These are phyloP conservation scores for Sinohyriopsis cumingii DNA, from an alignment of 2,888 invertebrate species.

Conservation along the genomic window DNA sequence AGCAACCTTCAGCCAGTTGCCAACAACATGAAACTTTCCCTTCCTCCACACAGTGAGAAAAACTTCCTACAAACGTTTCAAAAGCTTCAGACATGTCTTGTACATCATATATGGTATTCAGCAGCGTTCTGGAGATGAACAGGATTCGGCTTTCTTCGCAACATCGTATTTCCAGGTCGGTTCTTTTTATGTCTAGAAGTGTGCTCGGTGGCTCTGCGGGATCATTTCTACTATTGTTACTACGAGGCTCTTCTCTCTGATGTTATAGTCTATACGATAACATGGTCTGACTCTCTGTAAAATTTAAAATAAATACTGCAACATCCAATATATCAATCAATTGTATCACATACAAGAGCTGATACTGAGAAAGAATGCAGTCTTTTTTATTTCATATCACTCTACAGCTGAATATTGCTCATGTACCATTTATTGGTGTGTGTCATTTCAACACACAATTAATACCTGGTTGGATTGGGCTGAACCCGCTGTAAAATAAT, in stretches of 20 bases:
- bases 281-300: too few relatives aligned
- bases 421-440: too few relatives aligned
- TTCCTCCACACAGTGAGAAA: constrained; percentile 10
- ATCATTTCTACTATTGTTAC: background rate
- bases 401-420: too few relatives aligned
- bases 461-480: too few relatives aligned
- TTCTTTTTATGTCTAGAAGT: constrained; percentile 7
- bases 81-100: constrained; percentile 14
- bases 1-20: constrained; percentile 18
- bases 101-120: constrained; percentile 13
- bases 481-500: too few relatives aligned
- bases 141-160: constrained; percentile 5
- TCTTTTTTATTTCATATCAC: too few relatives aligned
- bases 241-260: constrained; percentile 4
- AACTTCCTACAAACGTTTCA: constrained; percentile 3
- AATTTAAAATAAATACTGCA: too few relatives aligned
- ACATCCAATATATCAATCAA: too few relatives aligned
- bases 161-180: constrained; percentile 6
- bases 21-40: constrained; percentile 10
- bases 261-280: background rate
- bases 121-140: constrained; percentile 6
- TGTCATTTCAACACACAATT: too few relatives aligned
- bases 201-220: constrained; percentile 1
- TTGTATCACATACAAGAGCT: too few relatives aligned
- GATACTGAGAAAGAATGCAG: too few relatives aligned